A percentile compares a stretch with the other conserved stretches of the same genome.
Evolutionary conservation across 2,113 vertebrate species (phyloP).

Genomic region (Maccullochella peelii): DNA sequence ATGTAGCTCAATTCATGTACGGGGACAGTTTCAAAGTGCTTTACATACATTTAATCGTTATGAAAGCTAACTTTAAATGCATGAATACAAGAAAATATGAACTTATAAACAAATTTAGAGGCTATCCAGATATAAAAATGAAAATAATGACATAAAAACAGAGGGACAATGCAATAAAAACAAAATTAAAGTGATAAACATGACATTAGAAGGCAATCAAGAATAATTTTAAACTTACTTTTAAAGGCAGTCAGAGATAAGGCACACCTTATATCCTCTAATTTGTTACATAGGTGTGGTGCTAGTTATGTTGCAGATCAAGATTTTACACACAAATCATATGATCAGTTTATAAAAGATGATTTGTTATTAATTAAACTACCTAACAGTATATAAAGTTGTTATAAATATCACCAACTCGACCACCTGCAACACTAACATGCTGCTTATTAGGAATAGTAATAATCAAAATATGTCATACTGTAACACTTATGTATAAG

Average conservation of each 20-base stretch:
- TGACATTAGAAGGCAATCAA: background rate
- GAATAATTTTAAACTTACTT: background rate
- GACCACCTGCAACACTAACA: background rate
- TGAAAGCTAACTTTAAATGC: background rate
- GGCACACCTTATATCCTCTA: background rate
- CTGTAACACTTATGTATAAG: background rate
- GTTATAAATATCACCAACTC: background rate
- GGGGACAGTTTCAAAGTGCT: background rate
- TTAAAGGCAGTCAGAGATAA: background rate
- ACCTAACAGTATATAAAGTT: background rate
- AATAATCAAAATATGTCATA: background rate
- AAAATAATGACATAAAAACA: background rate
- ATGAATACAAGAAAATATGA: too few species aligned
- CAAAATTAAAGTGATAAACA: background rate
- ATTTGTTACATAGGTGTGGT: background rate
- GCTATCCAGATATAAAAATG: background rate
- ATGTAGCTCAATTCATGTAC: background rate
- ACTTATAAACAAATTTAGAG: background rate
- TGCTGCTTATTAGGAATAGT: background rate
- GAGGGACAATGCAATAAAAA: background rate
- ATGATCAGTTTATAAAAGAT: background rate
- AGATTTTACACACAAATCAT: background rate
- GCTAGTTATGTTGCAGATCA: background rate
- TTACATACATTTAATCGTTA: background rate
- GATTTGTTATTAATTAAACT: background rate